Evolutionary conservation across 1,140 invertebrate species (phyloP).

Genomic region (Temnothorax nylanderi): DNA sequence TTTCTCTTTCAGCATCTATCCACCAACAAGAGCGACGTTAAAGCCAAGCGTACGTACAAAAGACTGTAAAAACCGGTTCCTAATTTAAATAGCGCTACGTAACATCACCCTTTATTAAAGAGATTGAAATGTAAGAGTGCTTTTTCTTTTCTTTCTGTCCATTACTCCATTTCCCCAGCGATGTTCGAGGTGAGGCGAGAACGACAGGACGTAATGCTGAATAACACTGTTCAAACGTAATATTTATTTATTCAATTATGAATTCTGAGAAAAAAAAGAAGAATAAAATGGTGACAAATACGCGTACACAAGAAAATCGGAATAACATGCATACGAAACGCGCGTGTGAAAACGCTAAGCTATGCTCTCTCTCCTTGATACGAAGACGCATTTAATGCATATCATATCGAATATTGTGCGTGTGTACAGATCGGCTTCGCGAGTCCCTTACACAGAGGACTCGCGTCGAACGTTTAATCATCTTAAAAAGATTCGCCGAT

Average conservation of each 20-base stretch:
- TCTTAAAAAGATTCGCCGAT: background rate
- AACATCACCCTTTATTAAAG: constrained; percentile 39
- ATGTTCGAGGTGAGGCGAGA: background rate
- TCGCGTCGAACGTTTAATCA: background rate
- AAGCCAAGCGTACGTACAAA: constrained; percentile 78
- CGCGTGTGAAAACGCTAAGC: constrained; percentile 28
- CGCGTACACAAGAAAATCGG: constrained; percentile 44
- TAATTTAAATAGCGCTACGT: constrained; percentile 55
- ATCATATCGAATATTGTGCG: constrained; percentile 33
- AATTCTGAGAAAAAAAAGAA: constrained; percentile 54
- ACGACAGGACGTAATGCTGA: background rate
- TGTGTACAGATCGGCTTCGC: background rate
- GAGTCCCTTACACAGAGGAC: background rate
- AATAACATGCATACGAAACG: constrained; percentile 58
- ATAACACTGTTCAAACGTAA: constrained; percentile 53
- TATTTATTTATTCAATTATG: constrained; percentile 60
- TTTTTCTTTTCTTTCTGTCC: constrained; percentile 8
- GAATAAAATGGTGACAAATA: constrained; percentile 54
- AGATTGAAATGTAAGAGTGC: constrained; percentile 17
- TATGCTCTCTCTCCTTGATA: constrained; percentile 19
- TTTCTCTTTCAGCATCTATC: constrained; percentile 75
- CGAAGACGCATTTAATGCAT: constrained; percentile 24
- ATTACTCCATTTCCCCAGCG: background rate
- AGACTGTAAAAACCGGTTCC: constrained; percentile 74
- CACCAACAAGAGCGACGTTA: constrained; percentile 73